These are phyloP conservation scores for Ramphastos sulfuratus DNA, from an alignment of 2,113 vertebrate genomes.

Conservation along the genomic window DNA sequence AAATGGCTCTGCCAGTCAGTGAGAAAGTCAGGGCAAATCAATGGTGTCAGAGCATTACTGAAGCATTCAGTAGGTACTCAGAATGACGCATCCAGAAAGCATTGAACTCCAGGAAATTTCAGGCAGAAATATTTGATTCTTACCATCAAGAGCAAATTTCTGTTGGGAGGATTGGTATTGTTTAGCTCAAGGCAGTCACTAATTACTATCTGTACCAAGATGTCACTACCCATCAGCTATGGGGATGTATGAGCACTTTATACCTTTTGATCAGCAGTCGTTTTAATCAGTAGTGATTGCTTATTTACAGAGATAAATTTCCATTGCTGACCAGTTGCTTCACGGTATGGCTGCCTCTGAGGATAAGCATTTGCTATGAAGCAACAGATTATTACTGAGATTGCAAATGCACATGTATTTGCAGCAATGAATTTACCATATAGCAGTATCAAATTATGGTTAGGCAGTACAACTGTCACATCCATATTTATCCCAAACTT, in stretches of 20 bases:
- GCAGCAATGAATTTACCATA: background rate
- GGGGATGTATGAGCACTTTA: background rate
- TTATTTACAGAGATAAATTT: background rate
- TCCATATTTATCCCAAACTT: background rate
- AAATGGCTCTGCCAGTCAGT: background rate
- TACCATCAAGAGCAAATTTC: background rate
- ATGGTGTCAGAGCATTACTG: rapidly evolving
- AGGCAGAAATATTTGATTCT: background rate
- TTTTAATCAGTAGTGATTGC: background rate
- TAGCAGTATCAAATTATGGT: rapidly evolving
- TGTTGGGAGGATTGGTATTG: background rate
- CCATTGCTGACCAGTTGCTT: background rate
- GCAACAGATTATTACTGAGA: background rate
- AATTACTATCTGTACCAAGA: background rate
- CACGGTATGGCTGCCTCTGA: background rate
- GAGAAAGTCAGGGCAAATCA: background rate
- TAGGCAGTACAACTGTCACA: background rate
- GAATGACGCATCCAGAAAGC: background rate
- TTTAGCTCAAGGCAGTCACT: background rate
- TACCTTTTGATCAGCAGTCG: background rate
- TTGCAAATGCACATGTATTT: background rate
- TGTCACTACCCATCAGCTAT: background rate
- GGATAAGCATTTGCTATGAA: background rate
- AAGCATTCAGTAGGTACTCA: background rate
- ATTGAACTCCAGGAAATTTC: background rate